Percentiles rank a stretch among this genome's conserved stretches.
phyloP scores from a whole-genome alignment of 2,113 vertebrate species.

The Ammodramus savannarum region DNA sequence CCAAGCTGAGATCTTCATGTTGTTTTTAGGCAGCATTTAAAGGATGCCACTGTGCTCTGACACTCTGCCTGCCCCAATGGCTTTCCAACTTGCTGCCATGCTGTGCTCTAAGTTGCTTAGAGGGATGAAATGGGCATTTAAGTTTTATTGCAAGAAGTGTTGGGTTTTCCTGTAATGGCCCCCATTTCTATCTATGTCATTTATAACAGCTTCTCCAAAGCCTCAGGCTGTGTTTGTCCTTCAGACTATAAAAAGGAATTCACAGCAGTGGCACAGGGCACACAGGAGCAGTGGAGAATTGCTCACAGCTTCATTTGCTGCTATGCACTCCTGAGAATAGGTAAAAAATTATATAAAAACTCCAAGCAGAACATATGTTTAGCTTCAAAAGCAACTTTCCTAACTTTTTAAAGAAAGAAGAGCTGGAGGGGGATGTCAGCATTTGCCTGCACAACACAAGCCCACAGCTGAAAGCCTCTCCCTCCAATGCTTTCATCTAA shows the following conservation, averaged over 20 bases:
- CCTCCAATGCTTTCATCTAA: background rate
- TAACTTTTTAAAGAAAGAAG: background rate
- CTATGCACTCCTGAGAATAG: background rate
- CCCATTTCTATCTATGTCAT: background rate
- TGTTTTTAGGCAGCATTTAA: background rate
- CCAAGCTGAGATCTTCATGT: accelerated
- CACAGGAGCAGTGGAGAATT: background rate
- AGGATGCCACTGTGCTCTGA: background rate
- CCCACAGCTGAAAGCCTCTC: background rate
- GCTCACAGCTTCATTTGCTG: background rate
- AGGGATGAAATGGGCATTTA: background rate
- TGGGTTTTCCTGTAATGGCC: background rate
- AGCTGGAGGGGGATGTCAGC: accelerated
- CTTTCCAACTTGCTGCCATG: background rate
- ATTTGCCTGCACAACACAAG: background rate
- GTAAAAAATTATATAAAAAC: background rate
- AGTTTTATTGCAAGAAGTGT: background rate
- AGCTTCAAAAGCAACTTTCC: background rate
- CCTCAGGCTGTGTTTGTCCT: background rate
- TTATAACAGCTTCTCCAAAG: background rate
- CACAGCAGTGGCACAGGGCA: accelerated
- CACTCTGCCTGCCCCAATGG: background rate
- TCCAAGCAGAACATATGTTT: background rate
- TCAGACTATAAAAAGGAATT: background rate
- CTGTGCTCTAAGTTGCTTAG: background rate